These are phyloP conservation scores for Drosophila recens DNA, from an alignment of 2,888 invertebrate genomes.

Conservation along the genomic window DNA sequence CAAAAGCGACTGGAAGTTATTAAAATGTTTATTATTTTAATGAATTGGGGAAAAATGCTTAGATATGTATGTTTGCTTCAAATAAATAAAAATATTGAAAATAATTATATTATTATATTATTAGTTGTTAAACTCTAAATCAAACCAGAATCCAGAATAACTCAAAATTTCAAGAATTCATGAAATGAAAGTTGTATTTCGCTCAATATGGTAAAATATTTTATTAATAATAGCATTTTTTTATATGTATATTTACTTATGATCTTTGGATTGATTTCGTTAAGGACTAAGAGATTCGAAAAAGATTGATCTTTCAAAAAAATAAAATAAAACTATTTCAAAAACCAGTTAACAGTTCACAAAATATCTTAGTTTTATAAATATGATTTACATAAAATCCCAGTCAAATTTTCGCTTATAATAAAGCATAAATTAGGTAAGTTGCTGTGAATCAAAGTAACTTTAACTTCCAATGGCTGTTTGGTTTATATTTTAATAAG, in stretches of 20 bases:
- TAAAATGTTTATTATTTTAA: slow-evolving; percentile 60
- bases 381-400: not conserved
- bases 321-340: not conserved
- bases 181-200: too few species aligned
- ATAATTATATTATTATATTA: not conserved
- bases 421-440: not conserved
- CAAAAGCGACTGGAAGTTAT: slow-evolving; percentile 30
- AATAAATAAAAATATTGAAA: not conserved
- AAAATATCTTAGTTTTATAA: not conserved
- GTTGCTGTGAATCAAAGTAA: not conserved
- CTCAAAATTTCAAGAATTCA: too few species aligned
- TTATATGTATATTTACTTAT: too few species aligned
- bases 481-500: not conserved
- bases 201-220: too few species aligned
- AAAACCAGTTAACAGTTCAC: too few species aligned
- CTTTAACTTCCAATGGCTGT: not conserved
- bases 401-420: not conserved
- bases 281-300: too few species aligned
- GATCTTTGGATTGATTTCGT: too few species aligned
- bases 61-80: not conserved
- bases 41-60: too few species aligned
- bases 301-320: too few species aligned
- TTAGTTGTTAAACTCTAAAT: not conserved
- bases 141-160: too few species aligned
- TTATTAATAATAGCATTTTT: too few species aligned